These are phyloP conservation scores for Melanotaenia maccullochi DNA, from an alignment of 2,797 vertebrate species.

Conservation along the genomic window DNA sequence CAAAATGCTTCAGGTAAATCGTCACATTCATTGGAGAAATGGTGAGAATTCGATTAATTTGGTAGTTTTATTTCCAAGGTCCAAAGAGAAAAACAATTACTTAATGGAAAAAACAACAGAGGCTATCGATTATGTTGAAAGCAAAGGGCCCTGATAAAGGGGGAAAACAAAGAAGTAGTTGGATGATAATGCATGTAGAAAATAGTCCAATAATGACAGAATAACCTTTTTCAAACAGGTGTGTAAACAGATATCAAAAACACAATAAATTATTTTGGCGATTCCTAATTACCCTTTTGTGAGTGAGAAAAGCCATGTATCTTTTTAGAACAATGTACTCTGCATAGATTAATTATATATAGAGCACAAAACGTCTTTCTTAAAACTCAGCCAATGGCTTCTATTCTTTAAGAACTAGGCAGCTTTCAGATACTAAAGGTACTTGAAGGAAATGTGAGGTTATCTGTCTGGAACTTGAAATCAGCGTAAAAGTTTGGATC, in stretches of 20 bases:
- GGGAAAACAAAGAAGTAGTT: not conserved
- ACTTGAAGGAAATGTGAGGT: not conserved
- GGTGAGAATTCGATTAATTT: not conserved
- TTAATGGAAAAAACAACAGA: not conserved
- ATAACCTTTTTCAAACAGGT: not conserved
- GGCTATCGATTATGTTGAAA: not conserved
- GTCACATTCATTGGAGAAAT: not conserved
- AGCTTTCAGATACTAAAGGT: not conserved
- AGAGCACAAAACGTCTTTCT: too few relatives aligned
- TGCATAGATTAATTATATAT: too few relatives aligned
- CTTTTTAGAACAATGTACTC: too few relatives aligned
- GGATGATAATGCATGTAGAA: not conserved
- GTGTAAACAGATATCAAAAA: too few relatives aligned
- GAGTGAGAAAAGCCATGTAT: too few relatives aligned
- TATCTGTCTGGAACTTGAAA: too few relatives aligned
- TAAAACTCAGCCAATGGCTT: too few relatives aligned
- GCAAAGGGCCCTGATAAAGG: not conserved
- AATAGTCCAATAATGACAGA: not conserved
- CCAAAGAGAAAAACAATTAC: not conserved
- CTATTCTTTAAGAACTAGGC: too few relatives aligned
- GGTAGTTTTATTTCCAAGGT: not conserved
- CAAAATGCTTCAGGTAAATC: conserved; percentile 3
- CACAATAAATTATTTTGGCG: too few relatives aligned
- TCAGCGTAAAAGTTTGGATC: too few relatives aligned
- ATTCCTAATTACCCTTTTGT: too few relatives aligned